These are phyloP conservation scores for Pogonomyrmex barbatus DNA, from an alignment of 1,140 invertebrate species.

Conservation along the genomic window DNA sequence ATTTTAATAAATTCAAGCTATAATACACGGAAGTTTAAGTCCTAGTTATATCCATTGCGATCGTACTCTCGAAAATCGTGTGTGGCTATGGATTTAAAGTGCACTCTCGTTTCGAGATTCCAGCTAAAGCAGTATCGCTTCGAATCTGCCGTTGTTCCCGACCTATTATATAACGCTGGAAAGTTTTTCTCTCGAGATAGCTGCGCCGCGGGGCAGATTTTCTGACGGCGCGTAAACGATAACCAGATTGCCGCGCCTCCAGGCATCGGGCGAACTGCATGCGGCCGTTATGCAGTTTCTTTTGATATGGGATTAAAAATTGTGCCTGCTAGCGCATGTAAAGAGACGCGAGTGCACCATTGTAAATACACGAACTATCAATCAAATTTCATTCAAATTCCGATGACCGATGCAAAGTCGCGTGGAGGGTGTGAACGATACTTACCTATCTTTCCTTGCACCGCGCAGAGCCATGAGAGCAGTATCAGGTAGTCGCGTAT, in stretches of 20 bases:
- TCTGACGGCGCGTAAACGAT: conserved; percentile 36
- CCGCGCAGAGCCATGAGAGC: conserved; percentile 83
- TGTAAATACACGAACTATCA: too few species aligned
- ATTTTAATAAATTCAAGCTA: too few species aligned
- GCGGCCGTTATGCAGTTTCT: neutral
- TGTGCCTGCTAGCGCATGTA: neutral
- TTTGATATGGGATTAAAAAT: neutral
- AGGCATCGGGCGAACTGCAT: neutral
- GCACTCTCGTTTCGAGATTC: neutral
- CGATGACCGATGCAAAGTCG: neutral
- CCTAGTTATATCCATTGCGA: too few species aligned
- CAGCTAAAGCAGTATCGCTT: neutral
- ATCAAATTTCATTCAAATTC: neutral
- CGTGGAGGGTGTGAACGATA: neutral
- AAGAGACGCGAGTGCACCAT: neutral
- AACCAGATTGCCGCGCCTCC: conserved; percentile 16
- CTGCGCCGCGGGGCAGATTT: conserved; percentile 2
- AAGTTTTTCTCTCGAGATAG: conserved; percentile 37
- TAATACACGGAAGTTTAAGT: too few species aligned
- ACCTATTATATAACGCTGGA: neutral
- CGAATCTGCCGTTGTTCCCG: neutral
- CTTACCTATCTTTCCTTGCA: conserved; percentile 83
- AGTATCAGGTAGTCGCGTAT: conserved; percentile 84
- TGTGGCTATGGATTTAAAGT: neutral
- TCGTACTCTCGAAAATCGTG: neutral